These are phyloP conservation scores for Motacilla tschutschensis DNA, from an alignment of 2,113 vertebrate genomes.

Conservation along the genomic window DNA sequence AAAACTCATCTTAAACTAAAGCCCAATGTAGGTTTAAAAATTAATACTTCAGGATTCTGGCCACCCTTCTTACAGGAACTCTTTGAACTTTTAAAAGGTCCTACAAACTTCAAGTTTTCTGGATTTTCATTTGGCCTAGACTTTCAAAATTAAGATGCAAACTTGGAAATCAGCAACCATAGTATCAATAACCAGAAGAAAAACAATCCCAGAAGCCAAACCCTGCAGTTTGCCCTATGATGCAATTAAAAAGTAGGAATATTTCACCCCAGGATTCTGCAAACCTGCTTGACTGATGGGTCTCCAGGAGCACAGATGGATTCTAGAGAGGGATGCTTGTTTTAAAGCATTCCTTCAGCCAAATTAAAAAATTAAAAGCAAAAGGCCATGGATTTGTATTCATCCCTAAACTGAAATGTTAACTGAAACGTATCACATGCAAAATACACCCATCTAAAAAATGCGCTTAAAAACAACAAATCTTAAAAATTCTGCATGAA, in stretches of 20 bases:
- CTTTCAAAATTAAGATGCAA: background rate
- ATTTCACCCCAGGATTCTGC: background rate
- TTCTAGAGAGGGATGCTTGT: background rate
- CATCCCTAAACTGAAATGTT: conserved; percentile 26
- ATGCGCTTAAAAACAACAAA: background rate
- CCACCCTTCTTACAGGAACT: background rate
- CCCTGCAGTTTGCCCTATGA: background rate
- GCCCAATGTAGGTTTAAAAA: background rate
- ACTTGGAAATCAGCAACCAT: background rate
- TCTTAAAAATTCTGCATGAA: background rate
- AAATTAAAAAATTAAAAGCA: conserved; percentile 23
- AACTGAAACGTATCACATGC: conserved; percentile 58
- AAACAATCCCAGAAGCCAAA: background rate
- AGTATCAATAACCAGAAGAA: background rate
- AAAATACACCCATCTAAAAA: background rate
- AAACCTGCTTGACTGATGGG: background rate
- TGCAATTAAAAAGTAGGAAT: background rate
- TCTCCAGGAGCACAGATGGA: background rate
- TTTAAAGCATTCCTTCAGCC: background rate
- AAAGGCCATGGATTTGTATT: background rate
- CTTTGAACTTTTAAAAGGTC: background rate
- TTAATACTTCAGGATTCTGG: background rate
- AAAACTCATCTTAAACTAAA: background rate
- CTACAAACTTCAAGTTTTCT: background rate
- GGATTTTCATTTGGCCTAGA: background rate